Evolutionary conservation across 1,140 invertebrate genomes (phyloP).

Genomic region (Drosophila melanica): DNA sequence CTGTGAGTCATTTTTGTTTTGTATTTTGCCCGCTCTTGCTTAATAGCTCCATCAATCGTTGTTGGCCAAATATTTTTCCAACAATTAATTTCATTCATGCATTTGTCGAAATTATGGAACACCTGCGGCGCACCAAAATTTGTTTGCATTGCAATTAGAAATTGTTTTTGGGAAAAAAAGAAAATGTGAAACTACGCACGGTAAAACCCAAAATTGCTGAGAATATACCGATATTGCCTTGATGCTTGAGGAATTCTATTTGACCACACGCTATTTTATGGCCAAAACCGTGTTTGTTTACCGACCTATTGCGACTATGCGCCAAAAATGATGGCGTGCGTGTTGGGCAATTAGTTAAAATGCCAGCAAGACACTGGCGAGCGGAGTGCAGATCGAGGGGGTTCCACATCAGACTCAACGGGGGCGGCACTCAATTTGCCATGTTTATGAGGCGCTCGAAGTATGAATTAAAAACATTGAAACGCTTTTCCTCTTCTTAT

Average conservation of each 20-base stretch:
- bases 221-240: neutral
- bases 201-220: constrained; percentile 4
- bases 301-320: constrained; percentile 51
- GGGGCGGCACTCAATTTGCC: constrained; percentile 79
- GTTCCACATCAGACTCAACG: constrained; percentile 57
- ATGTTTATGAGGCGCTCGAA: constrained; percentile 79
- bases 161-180: constrained; percentile 44
- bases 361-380: constrained; percentile 27
- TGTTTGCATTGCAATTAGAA: constrained; percentile 81
- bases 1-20: too few species aligned
- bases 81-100: constrained; percentile 74
- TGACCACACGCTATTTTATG: constrained; percentile 77
- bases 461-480: constrained; percentile 65
- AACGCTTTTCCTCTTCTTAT: constrained; percentile 24
- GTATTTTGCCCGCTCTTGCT: neutral
- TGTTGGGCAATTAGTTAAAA: constrained; percentile 75
- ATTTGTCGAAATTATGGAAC: constrained; percentile 49
- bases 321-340: constrained; percentile 66
- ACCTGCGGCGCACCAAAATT: constrained; percentile 70
- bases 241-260: constrained; percentile 44
- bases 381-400: neutral
- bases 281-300: constrained; percentile 72
- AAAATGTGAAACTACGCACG: constrained; percentile 24
- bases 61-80: constrained; percentile 69
- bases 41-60: constrained; percentile 52